Conservation (phyloP, 2,113 vertebrate genomes). For the Daubentonia madagascariensis region DNA sequence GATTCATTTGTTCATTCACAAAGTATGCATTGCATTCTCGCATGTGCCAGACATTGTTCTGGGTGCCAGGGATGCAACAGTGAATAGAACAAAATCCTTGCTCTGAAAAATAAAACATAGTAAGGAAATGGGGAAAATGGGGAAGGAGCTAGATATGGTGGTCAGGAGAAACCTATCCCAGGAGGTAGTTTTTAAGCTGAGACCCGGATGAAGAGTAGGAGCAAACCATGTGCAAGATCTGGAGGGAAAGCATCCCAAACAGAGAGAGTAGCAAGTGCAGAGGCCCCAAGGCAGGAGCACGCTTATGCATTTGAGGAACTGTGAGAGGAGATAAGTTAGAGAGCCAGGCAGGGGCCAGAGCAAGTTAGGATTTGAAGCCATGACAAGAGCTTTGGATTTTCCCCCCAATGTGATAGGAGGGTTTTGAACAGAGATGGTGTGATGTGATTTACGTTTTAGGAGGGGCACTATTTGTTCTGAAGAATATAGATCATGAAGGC, state of each 20-base stretch:
- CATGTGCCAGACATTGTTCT: not conserved
- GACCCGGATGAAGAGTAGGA: not conserved
- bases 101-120: not conserved
- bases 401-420: not conserved
- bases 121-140: not conserved
- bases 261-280: not conserved
- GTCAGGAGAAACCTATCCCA: not conserved
- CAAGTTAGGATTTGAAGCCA: not conserved
- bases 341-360: not conserved
- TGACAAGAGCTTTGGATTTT: not conserved
- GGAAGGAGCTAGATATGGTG: not conserved
- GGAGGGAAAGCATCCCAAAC: not conserved
- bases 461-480: not conserved
- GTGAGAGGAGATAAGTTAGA: not conserved
- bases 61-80: not conserved
- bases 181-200: not conserved
- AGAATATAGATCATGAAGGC: not conserved
- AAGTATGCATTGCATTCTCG: not conserved
- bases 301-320: not conserved
- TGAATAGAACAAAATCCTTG: not conserved
- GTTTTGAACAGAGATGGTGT: not conserved
- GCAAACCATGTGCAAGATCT: not conserved
- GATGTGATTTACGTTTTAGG: not conserved
- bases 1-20: not conserved
- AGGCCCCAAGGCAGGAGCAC: not conserved